Evolutionary conservation across 2,797 vertebrate species (phyloP), one percentile per base, ranked within the genome.

Genomic region (Chrysocyon brachyurus): DNA sequence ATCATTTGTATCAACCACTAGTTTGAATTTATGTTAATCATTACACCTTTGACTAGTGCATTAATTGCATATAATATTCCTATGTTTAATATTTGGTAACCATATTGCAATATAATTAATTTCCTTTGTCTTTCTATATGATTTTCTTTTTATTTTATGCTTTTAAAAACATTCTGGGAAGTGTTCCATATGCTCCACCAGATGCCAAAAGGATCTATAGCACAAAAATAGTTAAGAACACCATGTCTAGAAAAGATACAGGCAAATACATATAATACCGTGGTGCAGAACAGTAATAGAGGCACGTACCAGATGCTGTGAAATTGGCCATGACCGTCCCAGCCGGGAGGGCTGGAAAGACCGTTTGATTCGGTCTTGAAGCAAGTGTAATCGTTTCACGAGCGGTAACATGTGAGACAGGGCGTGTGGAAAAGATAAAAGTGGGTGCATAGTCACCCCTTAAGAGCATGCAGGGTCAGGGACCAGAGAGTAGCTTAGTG

Each of bases 191-290:
- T 92, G 85, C 54, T 96, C 94, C 21, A 75, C 66, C 56, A 84
- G 75, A 79, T 97, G 59, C 59, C 70, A 91, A 63, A 89, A 54
- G 40, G 79, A 92, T 56, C 78, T 59, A 85, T 26, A 83, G 68
- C 54, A 79, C 73, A 94, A 97, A 96, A 96, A 79, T 94, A 75
- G 77, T 94, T 96, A 83, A 87, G 81, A 90, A 95, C 46, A 64
- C 59, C 21, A 57, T 72, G 72, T 95, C 83, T 96, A 93, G 63
- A 94, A 93, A 36, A 93, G 77, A 86, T 33, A 31, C 21, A 73
- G 85, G 52, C 59, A 96, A 94, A 92, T 94, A 46, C 0, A 6
- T 90, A 61, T 87, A 94, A 92, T 90, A 52, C 14, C n/a, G 24
- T 52, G 14, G 46, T 89, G 79, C 36, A 91, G 36, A 95, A 88